phyloP scores from a whole-genome alignment of 2,113 vertebrate species.

The Pseudolaguvia tuberculata region DNA sequence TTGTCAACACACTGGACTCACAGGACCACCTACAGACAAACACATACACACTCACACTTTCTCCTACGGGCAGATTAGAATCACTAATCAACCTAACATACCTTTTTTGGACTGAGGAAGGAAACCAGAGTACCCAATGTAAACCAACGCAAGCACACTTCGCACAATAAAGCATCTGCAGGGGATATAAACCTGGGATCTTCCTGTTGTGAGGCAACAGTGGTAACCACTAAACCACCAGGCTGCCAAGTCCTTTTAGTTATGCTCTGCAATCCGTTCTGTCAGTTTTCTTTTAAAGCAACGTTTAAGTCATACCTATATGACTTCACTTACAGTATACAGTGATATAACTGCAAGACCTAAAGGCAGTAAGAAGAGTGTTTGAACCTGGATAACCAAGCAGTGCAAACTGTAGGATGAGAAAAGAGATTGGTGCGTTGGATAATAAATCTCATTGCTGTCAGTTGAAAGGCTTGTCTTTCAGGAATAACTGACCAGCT shows the following conservation, averaged over 20 bases:
- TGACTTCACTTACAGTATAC: constrained; percentile 42
- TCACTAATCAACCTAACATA: no score
- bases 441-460: constrained; percentile 55
- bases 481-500: constrained; percentile 39
- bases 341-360: constrained; percentile 57
- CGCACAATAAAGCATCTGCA: no score
- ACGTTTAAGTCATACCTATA: constrained; percentile 17
- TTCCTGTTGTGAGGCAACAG: no score
- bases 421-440: constrained; percentile 18
- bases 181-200: no score
- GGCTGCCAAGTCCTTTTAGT: background rate
- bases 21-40: no score
- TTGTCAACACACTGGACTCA: no score
- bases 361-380: constrained; percentile 46
- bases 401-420: constrained; percentile 43
- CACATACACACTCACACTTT: no score
- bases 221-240: no score
- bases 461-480: constrained; percentile 49
- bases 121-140: no score
- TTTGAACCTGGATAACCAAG: constrained; percentile 37
- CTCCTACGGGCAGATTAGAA: no score
- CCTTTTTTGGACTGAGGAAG: no score
- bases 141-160: no score
- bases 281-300: background rate
- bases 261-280: background rate